Base-by-base conservation (phyloP, 2,797 vertebrate species). In the Glossophaga mutica region DNA sequence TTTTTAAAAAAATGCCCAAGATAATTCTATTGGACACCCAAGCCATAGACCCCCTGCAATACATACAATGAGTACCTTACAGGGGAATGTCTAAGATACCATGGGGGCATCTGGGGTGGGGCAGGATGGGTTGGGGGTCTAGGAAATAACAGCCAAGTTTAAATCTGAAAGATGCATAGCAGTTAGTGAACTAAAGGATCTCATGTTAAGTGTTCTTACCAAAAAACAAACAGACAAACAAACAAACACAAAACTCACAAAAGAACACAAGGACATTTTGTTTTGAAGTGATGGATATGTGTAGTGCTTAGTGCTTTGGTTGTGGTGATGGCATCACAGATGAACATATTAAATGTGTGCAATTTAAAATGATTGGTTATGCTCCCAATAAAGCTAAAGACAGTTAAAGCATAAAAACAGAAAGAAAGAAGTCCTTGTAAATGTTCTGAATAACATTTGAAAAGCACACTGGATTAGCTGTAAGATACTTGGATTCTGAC, bases 391-490 rank as follows among this genome's bases (percentile, higher is more conserved):
- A 70, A 77, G 18, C 39, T 46, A 70, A 19, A 87, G 57, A 37
- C 29, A 46, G 55, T 46, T 18, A 86, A 90, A 57, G 32, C 15
- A 37, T 37, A n/a, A 52, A 34, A 24, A 16, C 0, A n/a, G 50
- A 48, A 11, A 59, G 37, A 76, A 74, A 24, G 26, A 37, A 26
- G 52, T 52, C 21, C n/a, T 8, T 19, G 5, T 19, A 14, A 42
- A 0, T 2, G 2, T 7, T 19, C 1, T 4, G 22, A 48, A 18
- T 4, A 84, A n/a, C 10, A 9, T 37, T 29, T 21, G 9, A 42
- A 59, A 68, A 19, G 52, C 24, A 14, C 14, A 3, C 24, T n/a
- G 37, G 55, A 18, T 65, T 10, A 34, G 22, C 42, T 24, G 7
- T 11, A 73, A 16, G 67, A 81, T 65, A 5, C 1, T 7, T 52